Evolutionary conservation across 2,888 invertebrate species (phyloP).

Genomic region (Abrostola triplasia): DNA sequence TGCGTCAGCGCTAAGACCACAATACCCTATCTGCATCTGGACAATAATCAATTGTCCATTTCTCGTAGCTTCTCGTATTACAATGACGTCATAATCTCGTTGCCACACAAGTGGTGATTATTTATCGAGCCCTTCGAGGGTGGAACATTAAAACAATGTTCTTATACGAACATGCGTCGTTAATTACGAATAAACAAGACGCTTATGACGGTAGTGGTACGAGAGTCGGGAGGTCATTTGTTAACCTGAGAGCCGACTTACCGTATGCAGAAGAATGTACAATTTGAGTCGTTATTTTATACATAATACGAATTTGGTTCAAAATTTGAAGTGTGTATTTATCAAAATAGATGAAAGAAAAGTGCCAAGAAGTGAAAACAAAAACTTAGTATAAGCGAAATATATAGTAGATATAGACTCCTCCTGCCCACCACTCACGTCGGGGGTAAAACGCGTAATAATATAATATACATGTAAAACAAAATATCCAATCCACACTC

Average conservation of each 20-base stretch:
- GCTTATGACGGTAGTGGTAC: conserved; percentile 65
- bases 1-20: conserved; percentile 29
- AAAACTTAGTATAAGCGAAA: too few relatives aligned
- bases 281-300: conserved; percentile 10
- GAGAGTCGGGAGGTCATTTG: conserved; percentile 47
- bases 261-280: conserved; percentile 21
- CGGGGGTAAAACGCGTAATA: too few relatives aligned
- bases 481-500: conserved; percentile 39
- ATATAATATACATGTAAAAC: conserved; percentile 13
- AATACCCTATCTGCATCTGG: conserved; percentile 24
- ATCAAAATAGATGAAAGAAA: not conserved
- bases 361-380: too few relatives aligned
- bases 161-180: conserved; percentile 79
- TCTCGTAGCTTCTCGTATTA: conserved; percentile 56
- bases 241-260: conserved; percentile 8
- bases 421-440: too few relatives aligned
- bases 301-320: too few relatives aligned
- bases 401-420: too few relatives aligned
- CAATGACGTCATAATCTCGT: conserved; percentile 56
- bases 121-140: conserved; percentile 71
- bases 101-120: conserved; percentile 80
- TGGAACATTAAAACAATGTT: conserved; percentile 77
- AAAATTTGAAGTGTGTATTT: not conserved
- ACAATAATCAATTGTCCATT: conserved; percentile 55
- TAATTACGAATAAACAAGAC: conserved; percentile 84